phyloP scores from a whole-genome alignment of 2,797 vertebrate species.

The Mus caroli region DNA sequence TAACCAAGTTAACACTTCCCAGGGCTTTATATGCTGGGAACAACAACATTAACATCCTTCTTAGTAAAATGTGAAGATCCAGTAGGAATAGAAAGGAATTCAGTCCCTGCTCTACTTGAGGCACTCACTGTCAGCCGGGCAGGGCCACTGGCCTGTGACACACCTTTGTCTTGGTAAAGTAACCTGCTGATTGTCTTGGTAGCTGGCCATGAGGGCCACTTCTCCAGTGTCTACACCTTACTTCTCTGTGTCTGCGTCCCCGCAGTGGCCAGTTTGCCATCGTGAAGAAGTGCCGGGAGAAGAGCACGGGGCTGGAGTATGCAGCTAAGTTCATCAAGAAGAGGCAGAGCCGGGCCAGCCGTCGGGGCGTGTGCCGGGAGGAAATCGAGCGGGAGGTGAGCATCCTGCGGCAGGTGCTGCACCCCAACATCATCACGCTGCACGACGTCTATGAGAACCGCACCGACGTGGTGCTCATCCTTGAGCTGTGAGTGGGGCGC shows the following conservation, averaged over 20 bases:
- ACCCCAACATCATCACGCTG: constrained; percentile 94
- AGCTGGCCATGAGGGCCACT: background rate
- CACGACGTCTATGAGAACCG: constrained; percentile 97
- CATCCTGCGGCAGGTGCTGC: constrained; percentile 95
- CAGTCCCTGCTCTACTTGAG: background rate
- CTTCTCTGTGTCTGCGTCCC: constrained; percentile 41
- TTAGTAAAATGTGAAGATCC: background rate
- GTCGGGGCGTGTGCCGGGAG: constrained; percentile 94
- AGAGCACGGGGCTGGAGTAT: constrained; percentile 90
- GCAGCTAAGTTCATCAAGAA: constrained; percentile 99
- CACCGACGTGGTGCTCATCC: constrained; percentile 96
- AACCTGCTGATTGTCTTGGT: background rate
- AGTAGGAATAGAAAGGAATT: background rate
- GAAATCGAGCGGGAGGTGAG: constrained; percentile 97
- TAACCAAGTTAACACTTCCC: background rate
- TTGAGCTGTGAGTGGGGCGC: constrained; percentile 96
- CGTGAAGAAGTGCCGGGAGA: constrained; percentile 95
- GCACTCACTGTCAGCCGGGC: background rate
- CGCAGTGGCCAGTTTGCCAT: constrained; percentile 97
- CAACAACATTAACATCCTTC: background rate
- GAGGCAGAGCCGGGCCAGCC: constrained; percentile 93
- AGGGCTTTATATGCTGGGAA: background rate
- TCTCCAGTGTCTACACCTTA: background rate
- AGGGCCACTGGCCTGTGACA: background rate
- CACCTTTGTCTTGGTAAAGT: background rate